Conservation (phyloP, 2,797 vertebrate genomes). For the Phrynocephalus guinanensis region DNA sequence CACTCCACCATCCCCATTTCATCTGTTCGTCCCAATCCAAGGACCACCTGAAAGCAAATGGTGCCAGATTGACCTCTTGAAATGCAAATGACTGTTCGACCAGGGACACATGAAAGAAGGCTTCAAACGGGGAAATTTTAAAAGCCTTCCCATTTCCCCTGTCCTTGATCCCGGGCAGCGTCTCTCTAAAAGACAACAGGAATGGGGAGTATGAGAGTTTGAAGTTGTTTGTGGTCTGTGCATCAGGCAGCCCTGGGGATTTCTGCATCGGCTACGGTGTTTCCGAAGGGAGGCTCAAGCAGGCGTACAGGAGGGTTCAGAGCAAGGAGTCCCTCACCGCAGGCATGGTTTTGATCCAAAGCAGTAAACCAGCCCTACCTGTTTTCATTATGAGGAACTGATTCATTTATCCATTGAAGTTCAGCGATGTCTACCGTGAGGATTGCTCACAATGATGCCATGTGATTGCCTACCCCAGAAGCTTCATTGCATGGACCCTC, state of each 20-base stretch:
- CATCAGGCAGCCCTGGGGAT: too few species aligned
- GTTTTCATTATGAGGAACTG: too few species aligned
- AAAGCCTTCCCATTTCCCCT: background rate
- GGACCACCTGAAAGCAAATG: background rate
- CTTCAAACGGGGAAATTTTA: slow-evolving; percentile 5
- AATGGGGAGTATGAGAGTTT: background rate
- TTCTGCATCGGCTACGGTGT: too few species aligned
- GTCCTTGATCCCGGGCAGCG: slow-evolving; percentile 15
- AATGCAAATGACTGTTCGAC: slow-evolving; percentile 52
- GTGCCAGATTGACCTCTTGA: slow-evolving; percentile 26
- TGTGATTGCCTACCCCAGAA: too few species aligned
- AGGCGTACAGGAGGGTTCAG: background rate
- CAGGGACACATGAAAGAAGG: slow-evolving; percentile 41
- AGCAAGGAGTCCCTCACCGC: too few species aligned
- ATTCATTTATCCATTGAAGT: too few species aligned
- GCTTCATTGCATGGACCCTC: too few species aligned
- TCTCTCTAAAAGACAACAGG: background rate
- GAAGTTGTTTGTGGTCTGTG: fast-evolving
- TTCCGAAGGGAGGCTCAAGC: background rate
- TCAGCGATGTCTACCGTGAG: too few species aligned
- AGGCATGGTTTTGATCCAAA: too few species aligned
- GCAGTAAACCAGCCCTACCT: too few species aligned
- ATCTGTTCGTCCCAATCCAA: slow-evolving; percentile 31
- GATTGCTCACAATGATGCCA: too few species aligned
- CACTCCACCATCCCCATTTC: background rate